Base-by-base conservation (phyloP, 2,888 invertebrate genomes). In the Blastobasis adustella region DNA sequence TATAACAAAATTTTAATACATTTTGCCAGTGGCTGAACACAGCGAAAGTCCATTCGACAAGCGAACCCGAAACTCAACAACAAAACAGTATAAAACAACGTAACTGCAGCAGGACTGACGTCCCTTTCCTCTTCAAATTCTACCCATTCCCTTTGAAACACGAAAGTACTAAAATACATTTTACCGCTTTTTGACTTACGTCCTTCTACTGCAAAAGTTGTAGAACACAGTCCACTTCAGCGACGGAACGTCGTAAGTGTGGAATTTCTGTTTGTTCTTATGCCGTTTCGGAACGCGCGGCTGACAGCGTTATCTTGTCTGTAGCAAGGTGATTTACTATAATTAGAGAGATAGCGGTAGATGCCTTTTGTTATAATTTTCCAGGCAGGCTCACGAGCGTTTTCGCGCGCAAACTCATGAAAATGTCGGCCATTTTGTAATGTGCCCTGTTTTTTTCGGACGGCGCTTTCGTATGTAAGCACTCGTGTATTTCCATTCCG, bases 291-390 rank as follows among this genome's bases (percentile, higher is more conserved):
- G 66, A 63, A 60, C 63, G 59, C 68, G 66, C 70, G 67, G 72
- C 72, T 70, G 69, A 76, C 73, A 74, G 79, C 73, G 82, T 87
- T 88, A 88, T 88, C 88, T 87, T 69, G 82, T 78, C 82, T 80
- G 80, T 86, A 82, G 86, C 83, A 82, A 87, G 87, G 86, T 87
- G 87, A 87, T 87, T 86, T 87, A 87, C 84, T 84, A 87, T 89
- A 89, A 89, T 89, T 89, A 89, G 86, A 86, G 83, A 89, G 89
- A 89, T 89, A 89, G 88, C 88, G 85, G 82, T 83, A 79, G 87
- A 85, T 83, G 86, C 85, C 87, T 87, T 85, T 88, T 88, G 87
- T 87, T 87, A 87, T 87, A 87, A 88, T 87, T 88, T 88, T 86
- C 83, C 85, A 82, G 86, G 81, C 82, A 73, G 79, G 78, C 78